Evolutionary conservation across 2,888 invertebrate species (phyloP).

Genomic region (Eucera pruinosa): DNA sequence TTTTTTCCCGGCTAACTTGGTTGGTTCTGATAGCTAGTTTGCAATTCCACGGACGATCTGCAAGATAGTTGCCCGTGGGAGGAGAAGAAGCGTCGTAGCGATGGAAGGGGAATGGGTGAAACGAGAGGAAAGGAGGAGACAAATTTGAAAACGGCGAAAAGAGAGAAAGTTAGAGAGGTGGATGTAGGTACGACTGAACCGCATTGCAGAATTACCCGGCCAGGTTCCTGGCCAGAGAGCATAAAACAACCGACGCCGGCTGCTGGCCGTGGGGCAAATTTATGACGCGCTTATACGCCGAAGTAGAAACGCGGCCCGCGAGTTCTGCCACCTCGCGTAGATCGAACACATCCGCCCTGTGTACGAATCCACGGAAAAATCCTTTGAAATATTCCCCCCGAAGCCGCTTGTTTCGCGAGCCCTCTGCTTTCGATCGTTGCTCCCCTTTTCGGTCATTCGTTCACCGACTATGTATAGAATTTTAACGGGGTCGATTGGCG

Average conservation of each 20-base stretch:
- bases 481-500: no score
- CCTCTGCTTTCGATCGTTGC: not conserved
- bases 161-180: constrained; percentile 45
- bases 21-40: constrained; percentile 42
- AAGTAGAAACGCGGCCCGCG: constrained; percentile 77
- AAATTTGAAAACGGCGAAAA: constrained; percentile 24
- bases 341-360: constrained; percentile 11
- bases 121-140: constrained; percentile 10
- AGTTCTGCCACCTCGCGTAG: constrained; percentile 4
- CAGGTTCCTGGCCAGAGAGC: constrained; percentile 78
- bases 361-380: constrained; percentile 20
- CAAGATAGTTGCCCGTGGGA: constrained; percentile 26
- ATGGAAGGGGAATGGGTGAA: constrained; percentile 13
- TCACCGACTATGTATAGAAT: no score
- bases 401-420: not conserved
- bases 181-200: constrained; percentile 76
- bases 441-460: not conserved
- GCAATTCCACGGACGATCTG: constrained; percentile 52
- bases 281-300: constrained; percentile 80
- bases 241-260: constrained; percentile 79
- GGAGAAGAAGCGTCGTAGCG: not conserved
- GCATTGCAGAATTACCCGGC: constrained; percentile 83
- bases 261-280: constrained; percentile 75
- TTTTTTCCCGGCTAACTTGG: constrained; percentile 41
- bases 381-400: constrained; percentile 15